Evolutionary conservation across 2,888 invertebrate species (phyloP), one percentile per base, ranked within the genome.

Genomic region (Tetheella fluctuosa): DNA sequence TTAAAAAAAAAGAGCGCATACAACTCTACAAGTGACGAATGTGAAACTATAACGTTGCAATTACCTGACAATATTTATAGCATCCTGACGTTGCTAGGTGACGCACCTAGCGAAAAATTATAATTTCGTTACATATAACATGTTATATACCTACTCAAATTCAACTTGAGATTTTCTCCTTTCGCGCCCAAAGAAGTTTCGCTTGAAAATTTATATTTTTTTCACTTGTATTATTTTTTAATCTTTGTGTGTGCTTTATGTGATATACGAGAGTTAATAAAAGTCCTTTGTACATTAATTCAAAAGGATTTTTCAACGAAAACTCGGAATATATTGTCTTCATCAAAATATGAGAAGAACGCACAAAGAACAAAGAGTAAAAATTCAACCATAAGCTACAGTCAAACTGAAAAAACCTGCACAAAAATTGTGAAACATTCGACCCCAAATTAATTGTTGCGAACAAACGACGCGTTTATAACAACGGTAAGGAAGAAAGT

Each of bases 401-500:
- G n/a, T 30, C 30, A 30, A 54, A 30, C 20, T 8, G 28, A 30
- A 28, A 54, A 25, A 54, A 34, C 23, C 55, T 12, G 5, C 4
- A 55, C 20, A 20, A 20, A 48, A 48, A 48, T 48, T 48, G 55
- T n/a, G 20, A 34, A 54, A 28, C 17, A 28, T 55, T 34, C 34
- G 13, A n/a, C 20, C 55, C 20, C 34, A 20, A 37, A 55, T 34
- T 20, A 20, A 20, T 34, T 23, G 55, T 55, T 13, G 34, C n/a
- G 28, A 53, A 25, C 23, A 23, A 55, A 17, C 20, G 28, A 30
- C 17, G 20, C 34, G 17, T 20, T 34, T 20, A 23, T 34, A 23
- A 55, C 55, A 37, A 34, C 20, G 55, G 34, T 34, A 55, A 34
- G 25, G 55, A 48, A 48, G 17, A 55, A 55, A 55, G 55, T 55